These are phyloP conservation scores for Acrobasis suavella DNA, from an alignment of 2,888 invertebrate species.

Conservation along the genomic window DNA sequence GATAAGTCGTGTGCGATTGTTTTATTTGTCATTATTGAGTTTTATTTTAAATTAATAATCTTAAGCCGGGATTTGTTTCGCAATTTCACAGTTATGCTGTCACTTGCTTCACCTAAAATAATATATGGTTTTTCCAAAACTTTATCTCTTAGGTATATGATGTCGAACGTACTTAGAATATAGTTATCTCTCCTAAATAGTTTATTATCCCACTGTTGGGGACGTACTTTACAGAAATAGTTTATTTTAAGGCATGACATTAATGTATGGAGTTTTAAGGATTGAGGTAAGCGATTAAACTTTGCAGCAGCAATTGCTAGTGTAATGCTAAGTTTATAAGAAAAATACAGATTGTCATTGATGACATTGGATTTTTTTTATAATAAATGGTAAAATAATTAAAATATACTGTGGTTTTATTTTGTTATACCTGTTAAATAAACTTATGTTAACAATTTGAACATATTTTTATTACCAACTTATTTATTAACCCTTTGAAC, in stretches of 20 bases:
- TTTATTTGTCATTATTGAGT: conserved; percentile 17
- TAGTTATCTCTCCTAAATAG: conserved; percentile 13
- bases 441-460: too few species aligned
- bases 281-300: conserved; percentile 16
- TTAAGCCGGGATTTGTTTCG: conserved; percentile 47
- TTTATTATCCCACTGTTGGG: conserved; percentile 4
- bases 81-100: conserved; percentile 43
- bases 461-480: too few species aligned
- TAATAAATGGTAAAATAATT: conserved; percentile 3
- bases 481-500: too few species aligned
- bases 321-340: background rate
- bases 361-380: conserved; percentile 10
- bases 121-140: conserved; percentile 4
- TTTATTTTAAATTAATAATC: conserved; percentile 21
- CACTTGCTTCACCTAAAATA: conserved; percentile 34
- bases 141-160: conserved; percentile 22
- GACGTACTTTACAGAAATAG: conserved; percentile 1
- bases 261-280: conserved; percentile 11
- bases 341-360: background rate
- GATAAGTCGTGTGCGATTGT: conserved; percentile 18
- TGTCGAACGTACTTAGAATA: conserved; percentile 22
- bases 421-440: background rate
- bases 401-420: conserved; percentile 6
- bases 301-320: conserved; percentile 8
- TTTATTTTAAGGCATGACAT: conserved; percentile 6